Base-by-base conservation (phyloP, 2,888 invertebrate species). In the Pollenia amentaria region DNA sequence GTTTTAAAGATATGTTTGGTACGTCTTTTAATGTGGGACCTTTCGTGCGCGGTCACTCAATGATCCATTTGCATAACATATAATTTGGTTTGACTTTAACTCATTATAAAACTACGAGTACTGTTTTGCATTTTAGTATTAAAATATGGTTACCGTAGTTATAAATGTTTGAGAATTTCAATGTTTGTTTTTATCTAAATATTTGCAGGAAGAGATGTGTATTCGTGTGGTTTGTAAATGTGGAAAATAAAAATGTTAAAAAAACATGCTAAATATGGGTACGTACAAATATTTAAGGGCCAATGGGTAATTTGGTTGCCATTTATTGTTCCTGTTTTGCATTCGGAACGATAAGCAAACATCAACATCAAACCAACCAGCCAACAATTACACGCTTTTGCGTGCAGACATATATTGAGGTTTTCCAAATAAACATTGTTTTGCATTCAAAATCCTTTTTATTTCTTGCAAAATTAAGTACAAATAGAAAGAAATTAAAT, bases 281-380 rank as follows among this genome's bases (percentile, higher is more conserved):
- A 76, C 18, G 11, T 40, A 29, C 12, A 51, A n/a, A 70, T 46
- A 62, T 69, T 77, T 77, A 42, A 48, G 84, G 87, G 87, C 73
- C 88, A 84, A 76, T 84, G 86, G 86, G 87, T 86, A 88, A 84
- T 88, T 86, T 87, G 82, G 79, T 72, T 70, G 84, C 84, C 88
- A 88, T 88, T 88, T 88, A 77, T 88, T 92, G 90, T 89, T 91
- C 90, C 90, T 91, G 90, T 90, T 90, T 89, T 89, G 90, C 90
- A 90, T 89, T 88, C 89, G 89, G 90, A 76, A 65, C 64, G 70
- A 69, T 77, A 78, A 78, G 64, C 48, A 60, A 46, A 60, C 29
- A 46, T 29, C 38, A 46, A 73, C 73, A 62, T 44, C 38, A 46
- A 12, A 48, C 48, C 29, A 16, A 75, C 57, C 62, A 55, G 38